These are phyloP conservation scores for Oasisia sp. DNA, from an alignment of 2,888 invertebrate genomes.

Conservation along the genomic window DNA sequence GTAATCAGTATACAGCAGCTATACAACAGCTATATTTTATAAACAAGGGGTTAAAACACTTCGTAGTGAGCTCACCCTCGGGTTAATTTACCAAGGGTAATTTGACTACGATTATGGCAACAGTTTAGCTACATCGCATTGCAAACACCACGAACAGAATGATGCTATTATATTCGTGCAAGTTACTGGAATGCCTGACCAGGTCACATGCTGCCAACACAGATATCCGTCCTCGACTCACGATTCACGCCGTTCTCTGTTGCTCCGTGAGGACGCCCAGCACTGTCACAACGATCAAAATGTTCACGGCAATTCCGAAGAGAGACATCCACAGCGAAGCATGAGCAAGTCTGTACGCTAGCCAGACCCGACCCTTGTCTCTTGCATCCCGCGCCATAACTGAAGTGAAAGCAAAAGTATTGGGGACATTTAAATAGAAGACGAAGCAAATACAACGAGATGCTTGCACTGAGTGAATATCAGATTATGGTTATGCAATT, in stretches of 20 bases:
- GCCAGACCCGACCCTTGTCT: not conserved
- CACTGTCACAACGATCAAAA: not conserved
- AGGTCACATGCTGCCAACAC: not conserved
- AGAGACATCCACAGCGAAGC: slow-evolving; percentile 11
- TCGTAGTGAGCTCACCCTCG: no score
- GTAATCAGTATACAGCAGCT: no score
- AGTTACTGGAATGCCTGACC: not conserved
- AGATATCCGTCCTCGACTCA: not conserved
- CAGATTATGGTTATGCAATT: no score
- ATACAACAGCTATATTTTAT: no score
- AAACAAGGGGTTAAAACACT: no score
- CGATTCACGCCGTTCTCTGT: not conserved
- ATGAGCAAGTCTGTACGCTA: not conserved
- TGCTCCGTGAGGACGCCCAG: not conserved
- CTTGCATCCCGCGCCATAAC: not conserved
- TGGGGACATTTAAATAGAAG: not conserved
- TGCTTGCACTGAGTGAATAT: not conserved
- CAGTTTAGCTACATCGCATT: not conserved
- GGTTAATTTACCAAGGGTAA: not conserved
- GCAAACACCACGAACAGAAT: not conserved
- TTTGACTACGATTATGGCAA: not conserved
- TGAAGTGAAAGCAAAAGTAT: not conserved
- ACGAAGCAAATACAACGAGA: not conserved
- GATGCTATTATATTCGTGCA: not conserved
- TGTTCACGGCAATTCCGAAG: not conserved